Conservation (phyloP, 2,797 vertebrate genomes). For the Linurgus olivaceus region DNA sequence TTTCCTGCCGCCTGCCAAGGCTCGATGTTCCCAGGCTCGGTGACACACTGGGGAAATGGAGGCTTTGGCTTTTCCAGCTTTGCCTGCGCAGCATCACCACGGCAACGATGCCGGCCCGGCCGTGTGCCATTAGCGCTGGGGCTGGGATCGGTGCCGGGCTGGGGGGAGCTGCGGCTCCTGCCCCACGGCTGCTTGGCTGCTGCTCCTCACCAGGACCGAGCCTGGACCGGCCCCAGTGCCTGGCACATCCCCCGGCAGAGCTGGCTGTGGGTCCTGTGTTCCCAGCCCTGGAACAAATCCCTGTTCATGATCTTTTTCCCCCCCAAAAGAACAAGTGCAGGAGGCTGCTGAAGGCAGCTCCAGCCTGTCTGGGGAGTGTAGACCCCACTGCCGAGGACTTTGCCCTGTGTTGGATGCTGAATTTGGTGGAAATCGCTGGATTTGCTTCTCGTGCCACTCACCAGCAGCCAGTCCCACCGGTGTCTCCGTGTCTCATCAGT, state of each 20-base stretch:
- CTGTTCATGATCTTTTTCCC: rapidly evolving
- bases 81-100: constrained; percentile 44
- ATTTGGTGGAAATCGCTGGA: not conserved
- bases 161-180: not conserved
- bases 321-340: not conserved
- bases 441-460: rapidly evolving
- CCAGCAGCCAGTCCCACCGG: not conserved
- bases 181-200: not conserved
- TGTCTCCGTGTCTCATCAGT: rapidly evolving
- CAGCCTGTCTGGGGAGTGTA: rapidly evolving
- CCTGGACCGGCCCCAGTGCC: not conserved
- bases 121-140: not conserved
- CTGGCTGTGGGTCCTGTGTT: rapidly evolving
- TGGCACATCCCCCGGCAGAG: rapidly evolving
- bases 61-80: constrained; percentile 18
- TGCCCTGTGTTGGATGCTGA: rapidly evolving
- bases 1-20: not conserved
- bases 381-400: too few relatives aligned
- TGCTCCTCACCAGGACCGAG: rapidly evolving
- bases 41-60: constrained; percentile 4
- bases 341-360: not conserved
- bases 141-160: rapidly evolving
- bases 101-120: constrained; percentile 13
- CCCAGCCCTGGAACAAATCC: not conserved
- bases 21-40: not conserved